Percentiles rank a stretch among this genome's conserved stretches.
phyloP scores from a whole-genome alignment of 2,797 vertebrate species.

The Ptychobarbus kaznakovi region DNA sequence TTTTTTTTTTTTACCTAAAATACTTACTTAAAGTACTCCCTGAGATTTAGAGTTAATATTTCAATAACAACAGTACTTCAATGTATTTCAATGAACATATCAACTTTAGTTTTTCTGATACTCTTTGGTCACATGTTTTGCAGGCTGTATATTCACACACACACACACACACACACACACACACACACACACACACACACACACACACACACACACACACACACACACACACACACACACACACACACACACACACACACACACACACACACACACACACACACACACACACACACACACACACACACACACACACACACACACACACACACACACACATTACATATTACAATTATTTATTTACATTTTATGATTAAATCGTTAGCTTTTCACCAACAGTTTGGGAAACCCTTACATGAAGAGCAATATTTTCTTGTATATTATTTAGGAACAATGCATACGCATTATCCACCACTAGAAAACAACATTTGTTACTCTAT shows the following conservation, averaged over 20 bases:
- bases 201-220: too few relatives aligned
- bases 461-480: neutral
- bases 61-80: neutral
- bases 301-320: neutral
- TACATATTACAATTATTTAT: neutral
- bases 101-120: neutral
- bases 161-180: neutral
- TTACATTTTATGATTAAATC: neutral
- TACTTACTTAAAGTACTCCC: neutral
- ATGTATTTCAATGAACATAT: too few relatives aligned
- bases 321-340: too few relatives aligned
- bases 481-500: neutral
- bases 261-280: neutral
- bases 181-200: too few relatives aligned
- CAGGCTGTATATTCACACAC: neutral
- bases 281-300: neutral
- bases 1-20: neutral
- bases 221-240: neutral
- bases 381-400: neutral
- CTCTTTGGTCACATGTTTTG: neutral
- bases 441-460: neutral
- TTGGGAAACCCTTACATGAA: neutral
- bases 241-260: too few relatives aligned
- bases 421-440: neutral
- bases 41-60: neutral